Base-by-base conservation (phyloP, 2,888 invertebrate species). In the Caenorhabditis zanzibari region DNA sequence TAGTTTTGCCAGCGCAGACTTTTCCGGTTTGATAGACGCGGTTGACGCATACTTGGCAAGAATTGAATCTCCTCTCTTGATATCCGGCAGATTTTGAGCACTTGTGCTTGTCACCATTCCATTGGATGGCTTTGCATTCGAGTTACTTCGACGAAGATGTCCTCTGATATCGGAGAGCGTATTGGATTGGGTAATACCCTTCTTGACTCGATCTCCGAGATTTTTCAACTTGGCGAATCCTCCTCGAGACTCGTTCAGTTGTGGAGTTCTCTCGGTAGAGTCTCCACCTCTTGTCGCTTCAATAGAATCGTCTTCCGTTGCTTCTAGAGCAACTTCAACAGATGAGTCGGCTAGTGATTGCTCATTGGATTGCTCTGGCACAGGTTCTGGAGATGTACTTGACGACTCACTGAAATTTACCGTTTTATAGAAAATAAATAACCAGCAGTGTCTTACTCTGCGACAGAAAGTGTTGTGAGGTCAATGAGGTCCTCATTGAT, bases 21-120 rank as follows among this genome's bases (percentile, higher is more conserved):
- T 66, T 14, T 72, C 26, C 14, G 41, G 26, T 9, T 73, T 68
- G 4, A 26, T 38, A 4, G 74, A 22, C 0, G 64, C 19, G 12
- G n/a, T 74, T 0, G 66, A 32, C 1, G 84, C 84, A 93, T 98
- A 98, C 93, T 97, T 98, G 54, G 96, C 97, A 88, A 98, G 94
- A 92, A 98, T 98, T 92, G 97, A 97, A 91, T 97, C 97, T 5
- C 74, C 74, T 3, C 12, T 41, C 95, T 35, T 28, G 0, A 28
- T 9, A 9, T 52, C 58, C 9, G 69, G 26, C 10, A 83, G 9
- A 1, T 44, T n/a, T 32, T 74, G 59, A 10, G 79, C 83, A 35
- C 83, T 79, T 6, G 16, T 38, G 38, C 79, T 83, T 1, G 58
- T 49, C 5, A 32, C 12, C 12, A 79, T 47, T 12, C 49, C 56